phyloP scores from a whole-genome alignment of 2,113 vertebrate genomes.

The Stigmatopora argus region DNA sequence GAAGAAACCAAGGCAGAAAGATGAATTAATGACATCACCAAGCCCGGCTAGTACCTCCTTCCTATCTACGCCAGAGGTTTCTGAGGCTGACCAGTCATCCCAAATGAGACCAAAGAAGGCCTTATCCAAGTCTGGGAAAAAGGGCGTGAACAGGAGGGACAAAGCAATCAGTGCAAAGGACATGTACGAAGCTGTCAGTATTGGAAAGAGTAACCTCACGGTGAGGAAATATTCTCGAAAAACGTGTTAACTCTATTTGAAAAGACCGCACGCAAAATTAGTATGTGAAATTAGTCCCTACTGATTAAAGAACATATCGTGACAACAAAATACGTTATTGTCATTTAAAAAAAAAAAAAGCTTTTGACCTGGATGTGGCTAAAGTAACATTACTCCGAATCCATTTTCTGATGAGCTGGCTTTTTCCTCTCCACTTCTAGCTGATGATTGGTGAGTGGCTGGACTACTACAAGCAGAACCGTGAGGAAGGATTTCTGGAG shows the following conservation, averaged over 20 bases:
- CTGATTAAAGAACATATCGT: too few relatives aligned
- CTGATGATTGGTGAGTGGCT: constrained; percentile 84
- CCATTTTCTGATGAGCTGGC: constrained; percentile 31
- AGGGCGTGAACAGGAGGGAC: neutral
- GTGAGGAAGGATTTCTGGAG: constrained; percentile 71
- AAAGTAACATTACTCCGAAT: neutral
- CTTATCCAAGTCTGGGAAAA: constrained; percentile 15
- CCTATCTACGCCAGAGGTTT: constrained; percentile 12
- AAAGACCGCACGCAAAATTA: too few relatives aligned
- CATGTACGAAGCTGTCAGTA: constrained; percentile 76
- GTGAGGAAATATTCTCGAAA: constrained; percentile 60
- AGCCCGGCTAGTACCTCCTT: constrained; percentile 21
- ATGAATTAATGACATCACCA: constrained; percentile 25
- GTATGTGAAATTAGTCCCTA: too few relatives aligned
- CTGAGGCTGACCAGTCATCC: constrained; percentile 13
- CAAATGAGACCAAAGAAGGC: constrained; percentile 17
- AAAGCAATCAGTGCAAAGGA: constrained; percentile 39
- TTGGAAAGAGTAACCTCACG: constrained; percentile 74
- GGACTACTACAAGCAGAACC: constrained; percentile 78
- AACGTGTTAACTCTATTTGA: too few relatives aligned
- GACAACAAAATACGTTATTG: too few relatives aligned
- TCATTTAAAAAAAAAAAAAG: too few relatives aligned
- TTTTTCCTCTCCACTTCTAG: constrained; percentile 54
- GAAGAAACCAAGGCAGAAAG: constrained; percentile 44
- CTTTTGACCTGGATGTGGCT: too few relatives aligned